phyloP scores from a whole-genome alignment of 2,888 invertebrate species.

The Balanococcus diminutus region DNA sequence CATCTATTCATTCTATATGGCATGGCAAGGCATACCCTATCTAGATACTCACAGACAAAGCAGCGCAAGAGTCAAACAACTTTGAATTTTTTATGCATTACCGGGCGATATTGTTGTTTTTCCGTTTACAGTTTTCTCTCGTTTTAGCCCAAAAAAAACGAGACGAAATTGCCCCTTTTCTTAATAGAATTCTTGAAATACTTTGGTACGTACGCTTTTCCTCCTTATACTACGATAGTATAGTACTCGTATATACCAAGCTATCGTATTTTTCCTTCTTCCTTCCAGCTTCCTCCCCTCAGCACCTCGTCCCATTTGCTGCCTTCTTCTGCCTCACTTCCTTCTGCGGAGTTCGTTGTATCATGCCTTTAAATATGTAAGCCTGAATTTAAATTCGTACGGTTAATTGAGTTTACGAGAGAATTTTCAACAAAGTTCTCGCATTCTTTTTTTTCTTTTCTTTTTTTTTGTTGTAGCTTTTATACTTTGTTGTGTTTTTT shows the following conservation, averaged over 20 bases:
- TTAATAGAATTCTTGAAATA: conserved; percentile 40
- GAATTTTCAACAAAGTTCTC: not conserved
- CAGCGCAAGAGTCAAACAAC: not conserved
- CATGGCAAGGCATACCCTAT: not conserved
- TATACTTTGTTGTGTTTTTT: not conserved
- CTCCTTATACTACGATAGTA: not conserved
- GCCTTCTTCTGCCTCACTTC: not conserved
- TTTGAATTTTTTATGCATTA: conserved; percentile 13
- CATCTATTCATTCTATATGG: too few relatives aligned
- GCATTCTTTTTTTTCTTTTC: not conserved
- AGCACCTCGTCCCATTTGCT: too few relatives aligned
- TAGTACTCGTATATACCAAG: too few relatives aligned
- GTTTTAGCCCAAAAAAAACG: not conserved
- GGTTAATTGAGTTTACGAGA: not conserved
- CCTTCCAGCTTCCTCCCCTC: not conserved
- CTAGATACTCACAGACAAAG: not conserved
- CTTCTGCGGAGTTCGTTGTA: not conserved
- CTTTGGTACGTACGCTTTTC: not conserved
- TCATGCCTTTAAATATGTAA: conserved; percentile 1
- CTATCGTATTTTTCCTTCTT: not conserved
- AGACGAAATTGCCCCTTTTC: conserved; percentile 31
- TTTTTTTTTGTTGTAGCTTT: not conserved
- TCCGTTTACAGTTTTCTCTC: not conserved
- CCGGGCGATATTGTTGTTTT: not conserved
- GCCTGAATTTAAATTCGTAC: conserved; percentile 13